Evolutionary conservation across 2,888 invertebrate genomes (phyloP), one percentile per base, ranked within the genome.

Genomic region (Drosophila melanosoma): DNA sequence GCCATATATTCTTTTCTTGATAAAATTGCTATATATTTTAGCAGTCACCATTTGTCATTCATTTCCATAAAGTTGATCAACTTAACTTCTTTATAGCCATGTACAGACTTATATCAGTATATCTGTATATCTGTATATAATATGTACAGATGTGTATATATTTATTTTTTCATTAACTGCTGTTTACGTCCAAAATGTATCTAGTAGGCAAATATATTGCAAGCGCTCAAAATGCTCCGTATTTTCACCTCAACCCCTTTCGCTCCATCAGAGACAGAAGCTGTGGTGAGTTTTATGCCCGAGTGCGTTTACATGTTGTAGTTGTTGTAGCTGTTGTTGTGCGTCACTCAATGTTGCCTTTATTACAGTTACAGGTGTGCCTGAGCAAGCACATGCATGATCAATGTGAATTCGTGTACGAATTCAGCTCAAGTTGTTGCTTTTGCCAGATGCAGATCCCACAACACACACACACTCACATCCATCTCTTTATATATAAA

Each of bases 371-470:
- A 70, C 87, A 83, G 87, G 82, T 83, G 83, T 83, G 83, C 70
- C 83, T 68, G 56, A 70, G 63, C 81, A 45, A 45, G 23, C 23
- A 45, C 8, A 23, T 83, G 87, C 80, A 86, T 74, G 83, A 82
- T 83, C 82, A 80, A 75, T 70, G 75, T 69, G 78, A 81, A 84
- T 83, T 83, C 80, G 72, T 79, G 83, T 81, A 74, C 76, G 72
- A 83, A 83, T 81, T 74, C 81, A 81, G 83, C 81, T 72, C 86
- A 86, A 73, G 66, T 67, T 77, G 80, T 52, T 69, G 58, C 54
- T 36, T 32, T 23, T 23, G 45, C 15, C 45, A 45, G 23, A 45
- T 23, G 45, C 45, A 29, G 29, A 29, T 29, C 29, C 29, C 29
- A 29, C 29, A 26, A 26, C 26, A 29, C 29, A 29, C 29, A 29